Evolutionary conservation across 92 coral and sea anemone species (phyloP), one percentile per base, ranked within the genome.

Genomic region (Anthopleura xanthogrammica): DNA sequence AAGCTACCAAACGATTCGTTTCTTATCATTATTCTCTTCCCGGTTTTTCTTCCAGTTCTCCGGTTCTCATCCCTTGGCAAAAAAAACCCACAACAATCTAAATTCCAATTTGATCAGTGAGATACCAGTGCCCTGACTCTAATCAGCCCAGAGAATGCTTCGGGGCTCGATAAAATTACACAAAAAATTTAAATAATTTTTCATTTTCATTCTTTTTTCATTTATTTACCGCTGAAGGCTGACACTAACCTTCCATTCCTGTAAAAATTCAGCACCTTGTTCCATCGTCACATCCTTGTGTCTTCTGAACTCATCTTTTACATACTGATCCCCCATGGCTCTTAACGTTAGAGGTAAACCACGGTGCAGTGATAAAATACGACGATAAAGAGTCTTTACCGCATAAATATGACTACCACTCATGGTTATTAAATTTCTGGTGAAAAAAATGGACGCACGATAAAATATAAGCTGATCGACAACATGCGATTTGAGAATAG

Each of bases 251-350:
- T 93, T 93, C 97, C 97, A 93, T 24, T 93, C 91, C 66, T 89
- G 91, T 19, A 91, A 66, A 75, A 93, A 93, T 3, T 87, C 89
- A 43, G 82, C 76, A 10, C 90, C 89, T 84, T 91, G 97, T 52
- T 87, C 91, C 36, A 17, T 16, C 6, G 89, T 68, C 17, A 80
- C 97, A 76, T 91, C 77, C 73, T 89, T 93, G 76, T 93, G 94
- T 66, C 94, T 87, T 70, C 89, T 82, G 76, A 93, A 93, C 62
- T 93, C 97, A 60, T 93, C 94, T 79, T 85, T 93, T 24, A 86
- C 88, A 80, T 93, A 93, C 87, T 93, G 97, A 76, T 93, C 94
- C 22, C 97, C 97, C 20, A 93, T 89, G 46, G 94, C 97, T 82
- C 80, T 93, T 17, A 89, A 74, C 1, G 75, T 83, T 7, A 91